Evolutionary conservation across 2,113 vertebrate species (phyloP).

Genomic region (Macquaria australasica): DNA sequence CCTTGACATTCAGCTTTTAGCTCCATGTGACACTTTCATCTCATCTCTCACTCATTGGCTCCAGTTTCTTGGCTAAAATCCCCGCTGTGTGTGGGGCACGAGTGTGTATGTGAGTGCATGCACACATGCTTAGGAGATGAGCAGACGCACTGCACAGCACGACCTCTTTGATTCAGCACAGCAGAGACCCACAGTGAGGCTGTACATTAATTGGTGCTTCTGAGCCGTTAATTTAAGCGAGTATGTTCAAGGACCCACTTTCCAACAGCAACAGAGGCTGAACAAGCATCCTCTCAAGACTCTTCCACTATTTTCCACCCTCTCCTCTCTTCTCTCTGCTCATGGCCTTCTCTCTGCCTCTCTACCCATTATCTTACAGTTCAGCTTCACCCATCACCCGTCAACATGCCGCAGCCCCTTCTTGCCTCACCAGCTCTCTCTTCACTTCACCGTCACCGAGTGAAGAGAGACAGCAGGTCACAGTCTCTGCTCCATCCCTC

Average conservation of each 20-base stretch:
- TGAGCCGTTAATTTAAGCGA: conserved; percentile 72
- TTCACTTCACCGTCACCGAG: conserved; percentile 13
- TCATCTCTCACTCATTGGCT: conserved; percentile 61
- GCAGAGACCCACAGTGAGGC: conserved; percentile 66
- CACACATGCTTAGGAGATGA: conserved; percentile 57
- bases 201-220: conserved; percentile 80
- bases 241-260: conserved; percentile 69
- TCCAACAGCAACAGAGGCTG: conserved; percentile 54
- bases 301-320: conserved; percentile 49
- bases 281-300: conserved; percentile 57
- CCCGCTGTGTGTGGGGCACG: conserved; percentile 14
- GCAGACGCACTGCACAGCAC: conserved; percentile 76
- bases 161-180: conserved; percentile 73
- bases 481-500: conserved; percentile 47
- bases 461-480: conserved; percentile 48
- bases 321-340: conserved; percentile 23
- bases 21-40: conserved; percentile 59
- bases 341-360: conserved; percentile 4
- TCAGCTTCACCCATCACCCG: conserved; percentile 36
- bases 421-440: conserved; percentile 30
- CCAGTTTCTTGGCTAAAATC: conserved; percentile 66
- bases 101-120: conserved; percentile 11
- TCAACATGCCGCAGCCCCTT: not conserved
- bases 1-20: conserved; percentile 71
- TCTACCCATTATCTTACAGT: conserved; percentile 35